A percentile compares a stretch with the other conserved stretches of the same genome.
Evolutionary conservation across 1,140 invertebrate species (phyloP).

Genomic region (Heliconius congener): DNA sequence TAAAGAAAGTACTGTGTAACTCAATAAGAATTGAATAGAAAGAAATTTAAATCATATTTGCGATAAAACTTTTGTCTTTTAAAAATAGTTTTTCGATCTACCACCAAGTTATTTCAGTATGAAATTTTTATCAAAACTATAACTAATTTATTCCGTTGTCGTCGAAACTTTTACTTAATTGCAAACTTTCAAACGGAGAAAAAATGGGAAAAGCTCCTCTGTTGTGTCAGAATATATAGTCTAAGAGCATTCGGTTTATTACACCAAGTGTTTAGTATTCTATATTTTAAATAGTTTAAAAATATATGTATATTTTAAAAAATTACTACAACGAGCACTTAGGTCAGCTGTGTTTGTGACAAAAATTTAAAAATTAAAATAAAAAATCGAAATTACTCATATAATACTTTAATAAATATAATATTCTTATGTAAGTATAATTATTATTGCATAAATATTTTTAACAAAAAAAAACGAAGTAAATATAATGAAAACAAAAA

Average conservation of each 20-base stretch:
- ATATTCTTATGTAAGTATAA: too few relatives aligned
- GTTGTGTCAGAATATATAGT: not conserved
- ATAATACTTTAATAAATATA: too few relatives aligned
- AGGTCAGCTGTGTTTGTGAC: too few relatives aligned
- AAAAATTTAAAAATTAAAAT: too few relatives aligned
- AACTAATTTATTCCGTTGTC: conserved; percentile 13
- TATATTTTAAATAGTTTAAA: not conserved
- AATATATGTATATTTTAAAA: not conserved
- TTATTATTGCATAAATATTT: too few relatives aligned
- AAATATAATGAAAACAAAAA: too few relatives aligned
- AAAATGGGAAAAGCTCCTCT: not conserved
- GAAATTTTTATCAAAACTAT: conserved; percentile 7
- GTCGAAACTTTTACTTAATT: conserved; percentile 10
- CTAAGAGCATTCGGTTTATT: not conserved
- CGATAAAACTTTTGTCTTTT: not conserved
- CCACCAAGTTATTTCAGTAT: not conserved
- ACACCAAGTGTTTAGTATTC: too few relatives aligned
- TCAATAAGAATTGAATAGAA: too few relatives aligned
- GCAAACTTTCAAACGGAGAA: not conserved
- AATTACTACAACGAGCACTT: not conserved
- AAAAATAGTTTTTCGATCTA: conserved; percentile 1
- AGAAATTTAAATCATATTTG: conserved; percentile 3
- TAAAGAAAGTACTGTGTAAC: too few relatives aligned
- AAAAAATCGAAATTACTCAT: too few relatives aligned
- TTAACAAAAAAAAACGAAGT: too few relatives aligned